A percentile compares a stretch with the other conserved stretches of the same genome.
Conservation (phyloP, 92 coral and sea anemone genomes). For the Pocillopora meandrina region DNA sequence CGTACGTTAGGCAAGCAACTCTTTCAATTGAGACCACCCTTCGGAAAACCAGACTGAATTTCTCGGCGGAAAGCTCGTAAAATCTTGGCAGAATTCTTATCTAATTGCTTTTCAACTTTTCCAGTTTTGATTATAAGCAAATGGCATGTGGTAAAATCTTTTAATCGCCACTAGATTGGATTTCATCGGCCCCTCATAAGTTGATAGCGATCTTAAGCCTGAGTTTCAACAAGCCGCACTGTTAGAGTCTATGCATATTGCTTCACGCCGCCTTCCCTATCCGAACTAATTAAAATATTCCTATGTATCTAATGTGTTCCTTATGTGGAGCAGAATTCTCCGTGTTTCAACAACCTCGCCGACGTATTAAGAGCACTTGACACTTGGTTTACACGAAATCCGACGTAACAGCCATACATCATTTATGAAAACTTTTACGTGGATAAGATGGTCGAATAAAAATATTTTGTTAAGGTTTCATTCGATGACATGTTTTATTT, state of each 20-base stretch:
- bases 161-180: constrained; percentile 32
- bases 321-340: constrained; percentile 22
- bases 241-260: background rate
- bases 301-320: constrained; percentile 39
- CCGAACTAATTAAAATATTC: constrained; percentile 20
- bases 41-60: constrained; percentile 19
- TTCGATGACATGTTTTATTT: too few relatives aligned
- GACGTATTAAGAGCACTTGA: background rate
- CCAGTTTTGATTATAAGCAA: constrained; percentile 29
- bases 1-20: background rate
- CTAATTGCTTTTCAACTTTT: constrained; percentile 32
- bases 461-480: too few relatives aligned
- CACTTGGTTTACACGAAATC: background rate
- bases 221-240: constrained; percentile 47
- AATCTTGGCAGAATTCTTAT: constrained; percentile 27
- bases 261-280: constrained; percentile 28
- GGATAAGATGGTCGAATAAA: too few relatives aligned
- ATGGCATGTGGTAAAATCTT: constrained; percentile 27
- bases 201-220: constrained; percentile 41
- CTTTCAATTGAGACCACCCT: background rate
- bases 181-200: constrained; percentile 37
- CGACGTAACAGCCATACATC: background rate
- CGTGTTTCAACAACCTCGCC: constrained; percentile 6
- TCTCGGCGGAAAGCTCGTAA: constrained; percentile 30
- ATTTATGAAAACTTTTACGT: background rate